phyloP scores from a whole-genome alignment of 2,888 invertebrate species.

The Polia nebulosa region DNA sequence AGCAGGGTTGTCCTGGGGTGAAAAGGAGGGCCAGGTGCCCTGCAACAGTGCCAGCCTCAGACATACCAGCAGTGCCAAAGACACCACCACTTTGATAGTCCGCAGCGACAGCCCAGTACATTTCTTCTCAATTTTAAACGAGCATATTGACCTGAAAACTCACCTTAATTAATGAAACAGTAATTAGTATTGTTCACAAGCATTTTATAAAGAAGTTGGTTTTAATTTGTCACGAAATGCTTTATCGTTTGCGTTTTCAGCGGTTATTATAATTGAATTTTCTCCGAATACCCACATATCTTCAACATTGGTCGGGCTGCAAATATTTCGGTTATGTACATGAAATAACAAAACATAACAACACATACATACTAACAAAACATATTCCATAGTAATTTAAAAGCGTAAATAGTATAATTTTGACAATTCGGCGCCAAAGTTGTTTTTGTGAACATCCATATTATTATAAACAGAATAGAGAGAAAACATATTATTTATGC shows the following conservation, averaged over 20 bases:
- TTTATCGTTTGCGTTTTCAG: slow-evolving; percentile 15
- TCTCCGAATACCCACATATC: slow-evolving; percentile 25
- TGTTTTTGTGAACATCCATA: too few relatives aligned
- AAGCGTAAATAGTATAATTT: too few relatives aligned
- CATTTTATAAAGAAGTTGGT: slow-evolving; percentile 24
- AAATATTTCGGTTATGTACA: background rate
- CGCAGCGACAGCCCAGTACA: slow-evolving; percentile 91
- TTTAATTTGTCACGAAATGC: slow-evolving; percentile 25
- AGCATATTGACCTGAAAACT: slow-evolving; percentile 80
- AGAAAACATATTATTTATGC: too few relatives aligned
- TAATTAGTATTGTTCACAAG: slow-evolving; percentile 3
- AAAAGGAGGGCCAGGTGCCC: slow-evolving; percentile 95
- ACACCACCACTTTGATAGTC: slow-evolving; percentile 92
- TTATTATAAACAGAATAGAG: too few relatives aligned
- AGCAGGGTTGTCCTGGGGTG: slow-evolving; percentile 96
- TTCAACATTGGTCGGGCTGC: background rate
- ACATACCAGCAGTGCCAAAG: slow-evolving; percentile 92
- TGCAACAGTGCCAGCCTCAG: slow-evolving; percentile 94
- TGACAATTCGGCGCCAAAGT: too few relatives aligned
- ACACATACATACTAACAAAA: too few relatives aligned
- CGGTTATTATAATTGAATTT: slow-evolving; percentile 6
- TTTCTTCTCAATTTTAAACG: slow-evolving; percentile 85
- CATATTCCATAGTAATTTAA: too few relatives aligned
- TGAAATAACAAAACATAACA: too few relatives aligned
- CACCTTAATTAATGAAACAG: slow-evolving; percentile 1